These are phyloP conservation scores for Hydrocynus forskahlii DNA, from an alignment of 2,797 vertebrate species.

Conservation along the genomic window DNA sequence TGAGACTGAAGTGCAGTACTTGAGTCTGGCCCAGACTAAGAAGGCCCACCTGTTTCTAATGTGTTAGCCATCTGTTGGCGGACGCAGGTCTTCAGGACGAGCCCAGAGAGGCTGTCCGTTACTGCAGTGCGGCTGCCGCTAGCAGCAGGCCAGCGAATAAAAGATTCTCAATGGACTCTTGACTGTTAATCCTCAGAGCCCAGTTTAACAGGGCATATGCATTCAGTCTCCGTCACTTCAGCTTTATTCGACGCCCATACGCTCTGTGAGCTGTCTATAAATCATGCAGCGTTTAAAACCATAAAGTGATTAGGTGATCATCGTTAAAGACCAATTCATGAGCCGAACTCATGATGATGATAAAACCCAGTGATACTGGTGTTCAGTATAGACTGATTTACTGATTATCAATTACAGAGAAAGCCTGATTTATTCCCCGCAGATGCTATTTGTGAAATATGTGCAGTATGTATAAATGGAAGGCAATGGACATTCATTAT, in stretches of 20 bases:
- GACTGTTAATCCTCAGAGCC: neutral
- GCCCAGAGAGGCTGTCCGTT: neutral
- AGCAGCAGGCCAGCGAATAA: neutral
- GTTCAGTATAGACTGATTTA: neutral
- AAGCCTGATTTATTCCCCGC: neutral
- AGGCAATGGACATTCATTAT: too few species aligned
- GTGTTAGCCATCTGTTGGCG: neutral
- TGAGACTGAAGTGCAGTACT: neutral
- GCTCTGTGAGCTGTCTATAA: neutral
- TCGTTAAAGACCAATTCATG: conserved; percentile 2
- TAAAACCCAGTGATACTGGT: neutral
- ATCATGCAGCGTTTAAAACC: neutral
- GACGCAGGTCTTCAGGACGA: neutral
- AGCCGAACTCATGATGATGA: neutral
- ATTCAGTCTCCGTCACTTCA: neutral
- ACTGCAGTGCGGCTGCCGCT: neutral
- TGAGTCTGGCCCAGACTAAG: neutral
- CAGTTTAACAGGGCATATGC: neutral
- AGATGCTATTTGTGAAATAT: neutral
- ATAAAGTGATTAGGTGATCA: neutral
- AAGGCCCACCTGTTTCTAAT: neutral
- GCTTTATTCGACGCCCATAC: neutral
- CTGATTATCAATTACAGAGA: neutral
- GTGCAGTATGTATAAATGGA: neutral
- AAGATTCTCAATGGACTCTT: neutral